phyloP scores from a whole-genome alignment of 2,797 vertebrate genomes.

The Hydrophis major region DNA sequence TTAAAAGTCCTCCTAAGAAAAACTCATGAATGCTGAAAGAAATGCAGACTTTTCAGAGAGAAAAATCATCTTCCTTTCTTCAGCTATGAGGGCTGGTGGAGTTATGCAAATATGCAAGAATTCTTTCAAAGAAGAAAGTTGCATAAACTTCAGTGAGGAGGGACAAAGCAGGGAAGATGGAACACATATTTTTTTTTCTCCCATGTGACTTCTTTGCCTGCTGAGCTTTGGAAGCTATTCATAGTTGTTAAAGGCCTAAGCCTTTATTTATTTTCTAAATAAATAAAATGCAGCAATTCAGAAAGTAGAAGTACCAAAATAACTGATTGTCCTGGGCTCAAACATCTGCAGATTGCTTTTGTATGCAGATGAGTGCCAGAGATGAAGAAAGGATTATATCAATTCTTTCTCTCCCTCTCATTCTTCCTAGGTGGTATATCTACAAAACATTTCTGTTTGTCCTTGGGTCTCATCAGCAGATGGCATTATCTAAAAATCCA shows the following conservation, averaged over 20 bases:
- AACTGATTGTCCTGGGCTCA: too few relatives aligned
- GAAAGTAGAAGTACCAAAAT: neutral
- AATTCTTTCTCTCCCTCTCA: neutral
- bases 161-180: neutral
- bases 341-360: neutral
- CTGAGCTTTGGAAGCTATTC: neutral
- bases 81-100: neutral
- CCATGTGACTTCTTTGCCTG: neutral
- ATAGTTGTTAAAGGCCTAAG: neutral
- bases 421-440: slow-evolving; percentile 5
- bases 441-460: slow-evolving; percentile 46
- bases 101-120: neutral
- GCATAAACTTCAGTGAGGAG: neutral
- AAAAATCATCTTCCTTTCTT: neutral
- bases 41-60: neutral
- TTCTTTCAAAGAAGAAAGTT: neutral
- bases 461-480: slow-evolving; percentile 36
- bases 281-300: neutral
- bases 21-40: neutral
- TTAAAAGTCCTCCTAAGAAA: neutral
- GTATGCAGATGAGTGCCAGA: neutral
- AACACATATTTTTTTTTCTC: neutral
- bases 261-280: neutral
- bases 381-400: neutral
- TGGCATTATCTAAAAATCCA: slow-evolving; percentile 30